Base-by-base conservation (phyloP, 2,797 vertebrate species). In the Gymnothorax reevesii region DNA sequence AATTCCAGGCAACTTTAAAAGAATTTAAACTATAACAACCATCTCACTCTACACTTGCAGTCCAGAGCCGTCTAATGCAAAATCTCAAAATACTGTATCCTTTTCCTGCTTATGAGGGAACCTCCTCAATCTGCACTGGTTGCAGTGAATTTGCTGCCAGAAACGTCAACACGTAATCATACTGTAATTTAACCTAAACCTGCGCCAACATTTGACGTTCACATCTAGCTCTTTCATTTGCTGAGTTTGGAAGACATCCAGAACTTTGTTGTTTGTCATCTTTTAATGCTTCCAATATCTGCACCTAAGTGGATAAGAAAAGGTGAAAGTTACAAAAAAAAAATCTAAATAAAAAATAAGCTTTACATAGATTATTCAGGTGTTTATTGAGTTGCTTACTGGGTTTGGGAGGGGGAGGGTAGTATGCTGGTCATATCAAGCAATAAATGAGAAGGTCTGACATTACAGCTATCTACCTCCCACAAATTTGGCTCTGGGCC, bases 91-190 rank as follows among this genome's bases (percentile, higher is more conserved):
- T 91, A 91, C 87, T 88, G 83, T 91, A 89, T 94, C 91, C 89
- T 90, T 91, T 92, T 91, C 90, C 92, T 87, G 91, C 92, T 49
- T 87, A 85, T 89, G 88, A 89, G 89, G 89, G 88, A 88, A 88
- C 93, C 93, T 92, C 90, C 92, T 92, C 90, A 90, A 90, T 91
- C 90, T 85, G 88, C 90, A 89, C 88, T 54, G 90, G 89, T 87
- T 93, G 91, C 93, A 93, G 95, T 94, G 93, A 94, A 94, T 92
- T 94, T 95, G 94, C 95, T 95, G 94, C 93, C 93, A 94, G 90
- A 95, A 95, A 95, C 93, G 95, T 95, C 94, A 95, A 95, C 94
- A 94, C 92, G 95, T 94, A 94, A 94, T 95, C 95, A 94, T 85
- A 57, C 87, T 54, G 89, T 94, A 95, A 95, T 94, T 94, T 93